Conservation (phyloP, 2,888 invertebrate species). For the Lasioglossum marginatum region DNA sequence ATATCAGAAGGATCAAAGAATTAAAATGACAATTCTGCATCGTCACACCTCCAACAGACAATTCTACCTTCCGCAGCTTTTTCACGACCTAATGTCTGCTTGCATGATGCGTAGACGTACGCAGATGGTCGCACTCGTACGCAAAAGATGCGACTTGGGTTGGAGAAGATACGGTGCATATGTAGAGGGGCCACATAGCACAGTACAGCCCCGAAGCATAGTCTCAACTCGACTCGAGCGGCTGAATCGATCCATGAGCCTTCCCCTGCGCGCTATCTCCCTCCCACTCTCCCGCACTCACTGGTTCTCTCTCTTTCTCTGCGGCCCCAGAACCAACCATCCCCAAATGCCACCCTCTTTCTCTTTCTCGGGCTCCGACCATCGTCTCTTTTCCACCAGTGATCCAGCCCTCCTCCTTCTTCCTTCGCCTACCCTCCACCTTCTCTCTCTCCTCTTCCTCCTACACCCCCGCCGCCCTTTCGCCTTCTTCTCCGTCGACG, state of each 20-base stretch:
- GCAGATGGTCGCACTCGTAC: slow-evolving; percentile 31
- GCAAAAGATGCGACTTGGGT: slow-evolving; percentile 41
- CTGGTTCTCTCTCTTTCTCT: slow-evolving; percentile 4
- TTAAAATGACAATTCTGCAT: slow-evolving; percentile 33
- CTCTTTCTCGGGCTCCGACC: slow-evolving; percentile 46
- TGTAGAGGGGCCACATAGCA: slow-evolving; percentile 65
- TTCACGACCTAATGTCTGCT: background rate
- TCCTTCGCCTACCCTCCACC: slow-evolving; percentile 2
- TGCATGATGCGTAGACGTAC: background rate
- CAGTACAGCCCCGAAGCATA: slow-evolving; percentile 72
- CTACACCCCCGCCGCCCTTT: background rate
- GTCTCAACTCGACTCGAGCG: slow-evolving; percentile 80
- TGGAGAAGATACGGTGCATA: slow-evolving; percentile 59
- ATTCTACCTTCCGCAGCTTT: slow-evolving; percentile 43
- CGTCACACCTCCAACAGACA: slow-evolving; percentile 4
- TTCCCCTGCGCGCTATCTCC: slow-evolving; percentile 71
- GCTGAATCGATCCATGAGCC: slow-evolving; percentile 82
- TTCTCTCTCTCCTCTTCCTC: slow-evolving; percentile 19
- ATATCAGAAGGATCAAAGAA: background rate
- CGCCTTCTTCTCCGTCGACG: slow-evolving; percentile 22
- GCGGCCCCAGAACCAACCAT: slow-evolving; percentile 68
- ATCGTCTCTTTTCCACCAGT: slow-evolving; percentile 25
- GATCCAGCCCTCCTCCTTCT: slow-evolving; percentile 38
- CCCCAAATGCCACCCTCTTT: slow-evolving; percentile 43
- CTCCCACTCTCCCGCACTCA: background rate